Percentiles rank a stretch among this genome's conserved stretches.
Evolutionary conservation across 1,140 invertebrate species (phyloP).

Genomic region (Apolygus lucorum): DNA sequence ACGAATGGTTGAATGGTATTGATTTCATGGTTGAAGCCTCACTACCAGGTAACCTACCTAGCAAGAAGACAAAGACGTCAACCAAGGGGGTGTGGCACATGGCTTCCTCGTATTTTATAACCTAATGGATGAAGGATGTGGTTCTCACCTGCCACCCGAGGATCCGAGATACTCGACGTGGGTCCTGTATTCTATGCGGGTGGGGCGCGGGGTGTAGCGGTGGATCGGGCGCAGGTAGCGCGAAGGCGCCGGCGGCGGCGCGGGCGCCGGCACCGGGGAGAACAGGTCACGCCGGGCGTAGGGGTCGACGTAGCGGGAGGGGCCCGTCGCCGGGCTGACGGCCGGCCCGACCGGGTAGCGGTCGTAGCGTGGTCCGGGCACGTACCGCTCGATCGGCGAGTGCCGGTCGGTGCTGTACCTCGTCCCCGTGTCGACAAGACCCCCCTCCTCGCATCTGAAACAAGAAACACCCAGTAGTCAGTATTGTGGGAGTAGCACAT

Average conservation of each 20-base stretch:
- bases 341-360: not conserved
- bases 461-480: conserved; percentile 7
- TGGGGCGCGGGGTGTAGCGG: conserved; percentile 27
- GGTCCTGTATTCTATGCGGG: conserved; percentile 26
- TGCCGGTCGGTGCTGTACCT: conserved; percentile 20
- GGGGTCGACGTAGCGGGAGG: conserved; percentile 22
- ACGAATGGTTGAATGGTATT: no score
- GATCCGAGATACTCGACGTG: conserved; percentile 27
- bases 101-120: no score
- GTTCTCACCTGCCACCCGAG: conserved; percentile 26
- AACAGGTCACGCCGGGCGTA: conserved; percentile 21
- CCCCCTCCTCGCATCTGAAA: conserved; percentile 25
- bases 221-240: conserved; percentile 25
- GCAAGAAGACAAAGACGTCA: no score
- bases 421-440: conserved; percentile 17
- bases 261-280: not conserved
- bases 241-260: conserved; percentile 19
- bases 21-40: no score
- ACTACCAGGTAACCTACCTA: no score
- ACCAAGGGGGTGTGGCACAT: no score
- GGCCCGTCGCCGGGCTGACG: not conserved
- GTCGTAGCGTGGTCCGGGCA: conserved; percentile 19
- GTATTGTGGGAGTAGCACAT: no score
- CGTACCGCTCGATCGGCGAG: conserved; percentile 27
- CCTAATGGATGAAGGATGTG: no score